Conservation (phyloP, 2,113 vertebrate species). For the Hippoglossus stenolepis region DNA sequence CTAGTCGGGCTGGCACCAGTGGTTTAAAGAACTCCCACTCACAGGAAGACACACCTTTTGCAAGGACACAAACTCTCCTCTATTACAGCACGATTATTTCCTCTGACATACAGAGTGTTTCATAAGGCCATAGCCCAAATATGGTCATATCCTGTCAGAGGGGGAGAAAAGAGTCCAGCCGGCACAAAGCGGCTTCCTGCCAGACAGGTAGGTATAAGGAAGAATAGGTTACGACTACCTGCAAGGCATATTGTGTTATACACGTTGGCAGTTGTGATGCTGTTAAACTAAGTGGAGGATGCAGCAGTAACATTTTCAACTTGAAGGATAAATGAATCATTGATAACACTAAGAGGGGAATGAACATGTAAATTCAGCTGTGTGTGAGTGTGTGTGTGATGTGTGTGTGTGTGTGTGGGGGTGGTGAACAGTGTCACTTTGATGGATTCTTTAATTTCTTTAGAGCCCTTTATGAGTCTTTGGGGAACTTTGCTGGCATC, state of each 20-base stretch:
- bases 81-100: conserved; percentile 29
- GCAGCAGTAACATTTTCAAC: conserved; percentile 10
- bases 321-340: conserved; percentile 55
- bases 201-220: conserved; percentile 40
- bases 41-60: conserved; percentile 69
- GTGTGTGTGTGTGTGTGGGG: conserved; percentile 24
- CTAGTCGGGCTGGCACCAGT: conserved; percentile 17
- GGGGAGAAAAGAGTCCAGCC: neutral
- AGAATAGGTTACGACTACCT: conserved; percentile 2
- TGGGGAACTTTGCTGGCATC: conserved; percentile 56
- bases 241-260: neutral
- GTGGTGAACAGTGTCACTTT: conserved; percentile 62
- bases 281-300: conserved; percentile 20
- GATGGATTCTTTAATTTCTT: conserved; percentile 63
- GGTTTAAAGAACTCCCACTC: conserved; percentile 55
- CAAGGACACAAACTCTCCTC: conserved; percentile 19
- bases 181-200: conserved; percentile 42
- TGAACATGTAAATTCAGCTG: conserved; percentile 37
- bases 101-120: conserved; percentile 36
- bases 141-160: conserved; percentile 65
- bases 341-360: conserved; percentile 20
- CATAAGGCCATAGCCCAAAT: conserved; percentile 59
- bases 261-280: neutral
- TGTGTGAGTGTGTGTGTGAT: conserved; percentile 15
- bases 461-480: conserved; percentile 49